phyloP scores from a whole-genome alignment of 1,140 invertebrate species.

The Neodiprion fabricii region DNA sequence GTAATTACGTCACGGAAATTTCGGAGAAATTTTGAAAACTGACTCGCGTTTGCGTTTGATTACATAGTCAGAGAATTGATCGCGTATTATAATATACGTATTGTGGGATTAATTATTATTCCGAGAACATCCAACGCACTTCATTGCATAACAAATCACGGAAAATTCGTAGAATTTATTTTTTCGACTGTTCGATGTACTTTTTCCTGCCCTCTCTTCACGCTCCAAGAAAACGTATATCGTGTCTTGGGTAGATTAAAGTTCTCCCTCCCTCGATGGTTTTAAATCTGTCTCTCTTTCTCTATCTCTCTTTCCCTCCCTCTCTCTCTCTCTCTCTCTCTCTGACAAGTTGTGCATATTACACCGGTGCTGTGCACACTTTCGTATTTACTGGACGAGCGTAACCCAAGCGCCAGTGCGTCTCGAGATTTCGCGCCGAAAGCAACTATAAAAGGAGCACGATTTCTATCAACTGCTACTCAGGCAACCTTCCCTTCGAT shows the following conservation, averaged over 20 bases:
- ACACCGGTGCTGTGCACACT: slow-evolving; percentile 31
- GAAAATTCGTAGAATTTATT: too few relatives aligned
- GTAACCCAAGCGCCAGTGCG: slow-evolving; percentile 47
- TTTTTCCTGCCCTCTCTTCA: too few relatives aligned
- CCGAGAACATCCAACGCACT: background rate
- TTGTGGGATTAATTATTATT: background rate
- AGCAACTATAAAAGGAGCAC: slow-evolving; percentile 27
- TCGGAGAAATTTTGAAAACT: background rate
- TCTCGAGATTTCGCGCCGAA: slow-evolving; percentile 44
- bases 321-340: background rate
- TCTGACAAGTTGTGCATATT: slow-evolving; percentile 2
- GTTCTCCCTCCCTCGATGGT: too few relatives aligned
- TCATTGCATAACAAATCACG: background rate
- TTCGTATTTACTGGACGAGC: slow-evolving; percentile 42
- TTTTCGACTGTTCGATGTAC: too few relatives aligned
- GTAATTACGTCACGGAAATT: slow-evolving; percentile 24
- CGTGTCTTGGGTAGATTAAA: background rate
- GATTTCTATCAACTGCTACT: too few relatives aligned
- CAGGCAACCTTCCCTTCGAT: too few relatives aligned
- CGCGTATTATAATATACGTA: background rate
- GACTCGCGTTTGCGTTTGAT: background rate
- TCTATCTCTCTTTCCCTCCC: background rate
- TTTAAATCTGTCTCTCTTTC: too few relatives aligned
- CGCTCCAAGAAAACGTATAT: background rate
- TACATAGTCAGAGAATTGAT: background rate